Evolutionary conservation across 35 echinoderm and acorn worm species (phyloP).

Genomic region (Patiria miniata): DNA sequence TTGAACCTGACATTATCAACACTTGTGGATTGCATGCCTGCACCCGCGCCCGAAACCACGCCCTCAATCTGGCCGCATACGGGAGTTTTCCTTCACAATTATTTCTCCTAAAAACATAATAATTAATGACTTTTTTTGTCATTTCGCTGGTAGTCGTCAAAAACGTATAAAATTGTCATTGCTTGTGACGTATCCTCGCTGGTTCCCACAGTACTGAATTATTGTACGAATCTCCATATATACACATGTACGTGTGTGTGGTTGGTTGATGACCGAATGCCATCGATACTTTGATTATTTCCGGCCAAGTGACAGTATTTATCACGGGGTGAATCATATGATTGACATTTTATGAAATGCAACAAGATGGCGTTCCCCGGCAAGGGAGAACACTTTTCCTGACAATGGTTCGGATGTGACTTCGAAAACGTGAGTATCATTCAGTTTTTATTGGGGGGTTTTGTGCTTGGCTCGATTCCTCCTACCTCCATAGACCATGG

Average conservation of each 20-base stretch:
- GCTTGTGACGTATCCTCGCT: constrained; percentile 1
- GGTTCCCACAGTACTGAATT: not conserved
- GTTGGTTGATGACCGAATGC: no score
- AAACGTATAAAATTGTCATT: not conserved
- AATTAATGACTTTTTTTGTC: not conserved
- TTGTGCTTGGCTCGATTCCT: not conserved
- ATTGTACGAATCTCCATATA: no score
- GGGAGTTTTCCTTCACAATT: not conserved
- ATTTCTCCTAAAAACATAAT: no score
- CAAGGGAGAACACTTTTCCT: not conserved
- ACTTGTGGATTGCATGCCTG: no score
- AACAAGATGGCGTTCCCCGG: not conserved
- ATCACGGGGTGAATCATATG: not conserved
- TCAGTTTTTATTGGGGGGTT: not conserved
- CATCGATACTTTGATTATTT: not conserved
- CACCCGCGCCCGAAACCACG: not conserved
- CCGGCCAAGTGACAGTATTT: not conserved
- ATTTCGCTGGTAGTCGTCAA: constrained; percentile 5
- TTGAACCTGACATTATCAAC: no score
- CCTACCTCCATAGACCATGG: no score
- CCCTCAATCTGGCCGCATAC: not conserved
- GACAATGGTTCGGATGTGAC: not conserved
- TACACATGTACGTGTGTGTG: no score
- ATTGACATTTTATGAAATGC: not conserved
- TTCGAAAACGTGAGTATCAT: not conserved